Evolutionary conservation across 2,797 vertebrate genomes (phyloP).

Genomic region (Scyliorhinus canicula): DNA sequence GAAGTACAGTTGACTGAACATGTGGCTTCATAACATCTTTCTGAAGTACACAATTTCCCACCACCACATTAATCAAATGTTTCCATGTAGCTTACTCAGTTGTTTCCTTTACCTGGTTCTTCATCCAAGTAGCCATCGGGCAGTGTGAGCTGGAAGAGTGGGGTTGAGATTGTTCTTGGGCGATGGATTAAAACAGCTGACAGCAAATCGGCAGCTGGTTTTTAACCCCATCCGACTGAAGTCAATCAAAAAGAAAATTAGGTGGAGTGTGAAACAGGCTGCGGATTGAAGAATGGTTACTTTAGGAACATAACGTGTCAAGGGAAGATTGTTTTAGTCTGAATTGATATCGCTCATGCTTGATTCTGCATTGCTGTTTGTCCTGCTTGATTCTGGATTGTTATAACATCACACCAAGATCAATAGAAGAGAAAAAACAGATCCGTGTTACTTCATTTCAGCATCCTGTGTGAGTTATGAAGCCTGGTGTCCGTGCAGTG

Average conservation of each 20-base stretch:
- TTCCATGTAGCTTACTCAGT: not conserved
- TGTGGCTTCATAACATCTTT: not conserved
- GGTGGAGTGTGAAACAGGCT: not conserved
- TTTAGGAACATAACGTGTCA: not conserved
- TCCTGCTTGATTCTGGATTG: not conserved
- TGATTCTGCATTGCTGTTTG: not conserved
- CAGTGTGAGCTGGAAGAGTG: not conserved
- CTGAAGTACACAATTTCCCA: not conserved
- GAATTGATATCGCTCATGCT: not conserved
- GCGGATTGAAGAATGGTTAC: not conserved
- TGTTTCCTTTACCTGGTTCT: not conserved
- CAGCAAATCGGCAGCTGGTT: not conserved
- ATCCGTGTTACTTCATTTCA: not conserved
- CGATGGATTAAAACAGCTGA: not conserved
- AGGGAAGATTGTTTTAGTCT: not conserved
- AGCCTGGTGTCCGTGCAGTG: not conserved
- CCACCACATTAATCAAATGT: not conserved
- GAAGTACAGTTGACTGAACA: not conserved
- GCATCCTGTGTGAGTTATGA: conserved; percentile 11
- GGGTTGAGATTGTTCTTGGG: not conserved
- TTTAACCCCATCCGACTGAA: not conserved
- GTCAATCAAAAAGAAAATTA: not conserved
- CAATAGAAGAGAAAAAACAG: not conserved
- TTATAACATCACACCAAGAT: not conserved
- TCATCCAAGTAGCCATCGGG: not conserved